A percentile compares a stretch with the other conserved stretches of the same genome.
Evolutionary conservation across 2,888 invertebrate species (phyloP).

Genomic region (Leptinotarsa peninsularis): DNA sequence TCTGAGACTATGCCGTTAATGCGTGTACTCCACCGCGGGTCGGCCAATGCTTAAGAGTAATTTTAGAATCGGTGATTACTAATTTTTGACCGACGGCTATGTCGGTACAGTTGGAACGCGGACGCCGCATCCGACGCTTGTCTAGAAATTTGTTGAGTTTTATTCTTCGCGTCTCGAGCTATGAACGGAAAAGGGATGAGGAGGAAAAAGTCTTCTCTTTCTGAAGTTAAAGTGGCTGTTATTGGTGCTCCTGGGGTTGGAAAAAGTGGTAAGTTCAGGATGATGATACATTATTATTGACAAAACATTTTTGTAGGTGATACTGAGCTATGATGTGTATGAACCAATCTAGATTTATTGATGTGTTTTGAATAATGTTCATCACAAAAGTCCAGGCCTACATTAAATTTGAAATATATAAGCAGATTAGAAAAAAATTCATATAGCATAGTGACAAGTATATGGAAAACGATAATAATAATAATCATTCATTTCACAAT

Average conservation of each 20-base stretch:
- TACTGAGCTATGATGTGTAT: too few species aligned
- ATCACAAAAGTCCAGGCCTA: too few species aligned
- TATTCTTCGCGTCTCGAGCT: constrained; percentile 32
- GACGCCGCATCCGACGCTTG: constrained; percentile 20
- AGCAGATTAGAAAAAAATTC: too few species aligned
- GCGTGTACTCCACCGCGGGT: constrained; percentile 8
- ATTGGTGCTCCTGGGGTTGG: constrained; percentile 91
- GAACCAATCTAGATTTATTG: too few species aligned
- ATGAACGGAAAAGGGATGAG: constrained; percentile 87
- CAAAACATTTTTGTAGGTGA: too few species aligned
- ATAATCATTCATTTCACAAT: too few species aligned
- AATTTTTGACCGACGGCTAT: constrained; percentile 41
- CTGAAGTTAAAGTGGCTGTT: constrained; percentile 92
- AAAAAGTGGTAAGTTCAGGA: constrained; percentile 83
- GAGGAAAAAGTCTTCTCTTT: constrained; percentile 88
- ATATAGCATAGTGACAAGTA: too few species aligned
- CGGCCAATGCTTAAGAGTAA: constrained; percentile 37
- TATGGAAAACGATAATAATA: too few species aligned
- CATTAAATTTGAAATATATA: too few species aligned
- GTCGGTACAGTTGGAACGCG: constrained; percentile 31
- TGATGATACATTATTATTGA: not conserved
- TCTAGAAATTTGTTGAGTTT: not conserved
- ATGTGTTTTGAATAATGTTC: too few species aligned
- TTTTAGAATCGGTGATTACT: constrained; percentile 48
- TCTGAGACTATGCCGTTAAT: not conserved